A percentile compares a stretch with the other conserved stretches of the same genome.
Evolutionary conservation across 2,797 vertebrate species (phyloP).

Genomic region (Thamnophis elegans): DNA sequence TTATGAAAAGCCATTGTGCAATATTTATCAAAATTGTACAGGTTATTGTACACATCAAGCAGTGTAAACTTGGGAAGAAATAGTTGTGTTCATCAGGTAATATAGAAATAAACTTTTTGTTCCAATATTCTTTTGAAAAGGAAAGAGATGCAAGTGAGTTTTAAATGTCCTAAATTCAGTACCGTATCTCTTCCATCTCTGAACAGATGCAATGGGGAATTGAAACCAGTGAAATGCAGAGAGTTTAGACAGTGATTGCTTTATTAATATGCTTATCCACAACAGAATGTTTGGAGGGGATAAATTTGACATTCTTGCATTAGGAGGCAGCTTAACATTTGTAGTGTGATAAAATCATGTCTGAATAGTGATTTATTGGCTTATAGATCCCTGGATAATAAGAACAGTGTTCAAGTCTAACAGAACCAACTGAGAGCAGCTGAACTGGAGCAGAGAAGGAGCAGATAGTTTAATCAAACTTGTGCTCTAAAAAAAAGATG

Average conservation of each 20-base stretch:
- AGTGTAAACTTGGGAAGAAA: neutral
- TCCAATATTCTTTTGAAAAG: neutral
- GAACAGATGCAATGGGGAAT: neutral
- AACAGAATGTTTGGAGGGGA: neutral
- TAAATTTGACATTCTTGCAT: neutral
- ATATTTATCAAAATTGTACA: neutral
- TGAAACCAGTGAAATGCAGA: neutral
- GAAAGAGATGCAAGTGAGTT: neutral
- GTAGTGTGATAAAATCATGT: constrained; percentile 1
- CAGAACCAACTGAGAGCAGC: neutral
- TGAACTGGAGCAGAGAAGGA: neutral
- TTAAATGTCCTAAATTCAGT: neutral
- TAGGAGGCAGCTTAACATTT: neutral
- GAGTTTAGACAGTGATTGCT: neutral
- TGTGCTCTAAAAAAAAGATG: neutral
- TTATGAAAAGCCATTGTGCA: neutral
- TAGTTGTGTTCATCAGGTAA: neutral
- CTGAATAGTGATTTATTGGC: constrained; percentile 34
- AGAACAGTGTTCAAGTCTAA: neutral
- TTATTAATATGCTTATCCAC: neutral
- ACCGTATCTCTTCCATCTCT: neutral
- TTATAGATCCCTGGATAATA: neutral
- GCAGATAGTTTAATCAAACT: neutral
- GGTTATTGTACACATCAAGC: neutral
- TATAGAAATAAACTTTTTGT: neutral